Base-by-base conservation (phyloP, 1,140 invertebrate species). In the Eufriesea mexicana region DNA sequence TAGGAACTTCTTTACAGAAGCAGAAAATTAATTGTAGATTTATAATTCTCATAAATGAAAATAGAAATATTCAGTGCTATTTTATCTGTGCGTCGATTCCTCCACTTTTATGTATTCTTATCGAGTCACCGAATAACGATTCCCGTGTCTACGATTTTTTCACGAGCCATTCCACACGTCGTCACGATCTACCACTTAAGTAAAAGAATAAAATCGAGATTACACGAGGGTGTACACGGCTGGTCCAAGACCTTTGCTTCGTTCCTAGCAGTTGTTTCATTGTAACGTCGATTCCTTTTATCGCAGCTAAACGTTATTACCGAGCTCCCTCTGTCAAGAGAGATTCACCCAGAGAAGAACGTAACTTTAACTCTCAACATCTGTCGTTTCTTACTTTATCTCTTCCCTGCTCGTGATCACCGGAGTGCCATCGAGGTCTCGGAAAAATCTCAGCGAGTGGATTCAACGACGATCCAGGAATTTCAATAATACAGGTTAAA, bases 271-370 rank as follows among this genome's bases (percentile, higher is more conserved):
- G 72, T 85, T 51, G 55, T 88, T 85, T 79, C 64, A 70, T 59
- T 18, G 66, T 79, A 83, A 89, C 64, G 72, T 76, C 71, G 79
- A 90, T 88, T 89, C 82, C 74, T 91, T 92, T 92, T 91, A 91
- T 91, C 81, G 90, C 76, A 70, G 78, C 72, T 91, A 88, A 90
- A 91, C 71, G 61, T 91, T 91, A 90, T 87, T 88, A 84, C 84
- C 79, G 12, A 42, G 66, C n/a, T 78, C 14, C 67, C 67, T 54
- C 57, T 73, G 35, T 45, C 8, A 2, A 16, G 10, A 74, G 42
- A 79, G 62, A 71, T 74, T 61, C 61, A 25, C 49, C 57, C 35
- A n/a, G n/a, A n/a, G 35, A 62, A 59, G 18, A 57, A 23, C 59
- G 68, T 71, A 70, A 81, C 71, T 71, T 57, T 59, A 23, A 72